phyloP scores from a whole-genome alignment of 2,888 invertebrate species.

The Lasioglossum villosulum region DNA sequence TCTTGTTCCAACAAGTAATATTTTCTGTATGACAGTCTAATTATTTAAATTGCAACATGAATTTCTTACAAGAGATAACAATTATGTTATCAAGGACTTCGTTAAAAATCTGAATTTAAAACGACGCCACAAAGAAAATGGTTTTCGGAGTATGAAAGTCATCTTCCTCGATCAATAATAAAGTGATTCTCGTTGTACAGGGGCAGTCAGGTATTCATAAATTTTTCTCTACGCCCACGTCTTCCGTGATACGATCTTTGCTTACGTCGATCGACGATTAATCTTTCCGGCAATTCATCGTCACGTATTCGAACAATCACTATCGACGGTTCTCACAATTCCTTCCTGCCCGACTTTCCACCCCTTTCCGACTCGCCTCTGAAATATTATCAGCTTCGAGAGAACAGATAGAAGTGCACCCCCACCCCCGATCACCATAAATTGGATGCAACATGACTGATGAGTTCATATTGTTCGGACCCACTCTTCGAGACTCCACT shows the following conservation, averaged over 20 bases:
- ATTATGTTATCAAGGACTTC: not conserved
- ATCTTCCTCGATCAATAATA: not conserved
- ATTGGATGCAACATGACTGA: slow-evolving; percentile 64
- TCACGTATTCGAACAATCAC: slow-evolving; percentile 44
- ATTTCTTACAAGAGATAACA: not conserved
- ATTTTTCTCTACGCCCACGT: not conserved
- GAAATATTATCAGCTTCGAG: slow-evolving; percentile 68
- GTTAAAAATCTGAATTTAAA: not conserved
- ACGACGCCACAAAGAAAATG: not conserved
- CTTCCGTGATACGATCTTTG: slow-evolving; percentile 18
- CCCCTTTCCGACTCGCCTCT: slow-evolving; percentile 43
- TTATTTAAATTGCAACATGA: not conserved
- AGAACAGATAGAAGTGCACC: slow-evolving; percentile 48
- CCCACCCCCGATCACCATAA: slow-evolving; percentile 58
- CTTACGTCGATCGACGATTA: slow-evolving; percentile 48
- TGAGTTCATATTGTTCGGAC: slow-evolving; percentile 59
- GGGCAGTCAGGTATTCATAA: not conserved
- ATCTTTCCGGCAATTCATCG: slow-evolving; percentile 53
- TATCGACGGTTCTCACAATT: slow-evolving; percentile 60
- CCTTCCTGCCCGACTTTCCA: slow-evolving; percentile 45
- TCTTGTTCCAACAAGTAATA: no score
- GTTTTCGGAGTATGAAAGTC: not conserved
- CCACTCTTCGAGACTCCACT: slow-evolving; percentile 19
- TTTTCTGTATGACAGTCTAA: no score
- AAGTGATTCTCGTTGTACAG: not conserved